A percentile compares a stretch with the other conserved stretches of the same genome.
phyloP scores from a whole-genome alignment of 2,888 invertebrate genomes.

The Parthenolecanium corni region DNA sequence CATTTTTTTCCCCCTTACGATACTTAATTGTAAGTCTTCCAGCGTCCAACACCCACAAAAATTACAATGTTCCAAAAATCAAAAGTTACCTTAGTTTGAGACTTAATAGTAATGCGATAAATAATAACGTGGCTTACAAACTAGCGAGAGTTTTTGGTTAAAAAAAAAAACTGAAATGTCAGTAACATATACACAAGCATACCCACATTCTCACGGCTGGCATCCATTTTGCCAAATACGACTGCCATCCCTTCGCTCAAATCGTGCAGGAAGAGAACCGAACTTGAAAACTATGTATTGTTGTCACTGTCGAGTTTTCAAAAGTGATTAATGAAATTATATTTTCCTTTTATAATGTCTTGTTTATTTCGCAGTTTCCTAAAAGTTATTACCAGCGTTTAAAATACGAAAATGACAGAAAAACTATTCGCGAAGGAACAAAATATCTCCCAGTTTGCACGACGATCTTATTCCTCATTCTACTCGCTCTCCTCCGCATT shows the following conservation, averaged over 20 bases:
- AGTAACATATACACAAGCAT: not conserved
- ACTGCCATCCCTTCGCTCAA: not conserved
- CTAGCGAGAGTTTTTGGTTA: no score
- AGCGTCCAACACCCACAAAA: no score
- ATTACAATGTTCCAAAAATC: no score
- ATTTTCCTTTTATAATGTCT: conserved; percentile 1
- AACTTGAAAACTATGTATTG: not conserved
- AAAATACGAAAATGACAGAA: not conserved
- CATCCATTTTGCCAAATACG: not conserved
- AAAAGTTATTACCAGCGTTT: not conserved
- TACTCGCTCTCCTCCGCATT: not conserved
- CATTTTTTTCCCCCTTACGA: no score
- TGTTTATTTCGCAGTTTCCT: conserved; percentile 9
- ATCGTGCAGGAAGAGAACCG: not conserved
- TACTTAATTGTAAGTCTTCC: no score
- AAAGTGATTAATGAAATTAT: conserved; percentile 25
- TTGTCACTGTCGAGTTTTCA: conserved; percentile 16
- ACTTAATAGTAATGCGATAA: no score
- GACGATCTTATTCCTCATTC: not conserved
- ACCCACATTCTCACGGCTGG: not conserved
- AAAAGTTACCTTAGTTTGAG: no score
- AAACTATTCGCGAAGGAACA: conserved; percentile 2
- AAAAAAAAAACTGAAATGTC: no score
- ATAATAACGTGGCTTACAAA: no score
- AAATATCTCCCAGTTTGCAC: conserved; percentile 4